These are phyloP conservation scores for Pogonus chalceus DNA, from an alignment of 1,140 invertebrate genomes.

Conservation along the genomic window DNA sequence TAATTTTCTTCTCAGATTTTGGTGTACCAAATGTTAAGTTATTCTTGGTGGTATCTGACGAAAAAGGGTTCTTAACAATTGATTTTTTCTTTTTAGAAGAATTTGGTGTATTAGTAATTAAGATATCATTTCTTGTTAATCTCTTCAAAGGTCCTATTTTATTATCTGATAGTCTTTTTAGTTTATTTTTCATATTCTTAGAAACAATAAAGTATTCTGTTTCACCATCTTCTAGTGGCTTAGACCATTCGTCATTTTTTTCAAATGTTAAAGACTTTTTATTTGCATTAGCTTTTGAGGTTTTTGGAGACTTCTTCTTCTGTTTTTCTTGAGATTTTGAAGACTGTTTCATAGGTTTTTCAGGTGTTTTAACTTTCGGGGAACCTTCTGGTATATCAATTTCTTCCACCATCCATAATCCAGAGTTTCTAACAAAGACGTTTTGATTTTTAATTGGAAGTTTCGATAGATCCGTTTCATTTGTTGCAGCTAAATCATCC, in stretches of 20 bases:
- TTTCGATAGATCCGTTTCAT: too few relatives aligned
- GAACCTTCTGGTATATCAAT: not conserved
- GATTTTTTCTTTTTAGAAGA: too few relatives aligned
- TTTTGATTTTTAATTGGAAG: not conserved
- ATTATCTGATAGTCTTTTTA: slow-evolving; percentile 5
- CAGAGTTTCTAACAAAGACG: slow-evolving; percentile 26
- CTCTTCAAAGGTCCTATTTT: slow-evolving; percentile 1
- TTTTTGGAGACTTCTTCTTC: not conserved
- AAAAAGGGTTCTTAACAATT: slow-evolving; percentile 18
- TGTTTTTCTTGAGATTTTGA: not conserved
- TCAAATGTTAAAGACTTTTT: slow-evolving; percentile 10
- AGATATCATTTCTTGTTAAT: too few relatives aligned
- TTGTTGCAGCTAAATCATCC: too few relatives aligned
- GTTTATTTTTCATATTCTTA: slow-evolving; percentile 24
- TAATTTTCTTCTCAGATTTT: slow-evolving; percentile 40
- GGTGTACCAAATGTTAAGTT: slow-evolving; percentile 1
- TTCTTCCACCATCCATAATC: slow-evolving; percentile 25
- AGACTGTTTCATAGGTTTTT: not conserved
- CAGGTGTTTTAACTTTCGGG: not conserved
- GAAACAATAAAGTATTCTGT: slow-evolving; percentile 35
- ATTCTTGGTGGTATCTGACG: not conserved
- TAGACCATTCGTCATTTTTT: slow-evolving; percentile 24
- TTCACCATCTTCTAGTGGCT: slow-evolving; percentile 32
- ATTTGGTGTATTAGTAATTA: too few relatives aligned
- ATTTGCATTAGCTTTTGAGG: slow-evolving; percentile 8